Evolutionary conservation across 2,113 vertebrate genomes (phyloP).

Genomic region (Hassar affinis): DNA sequence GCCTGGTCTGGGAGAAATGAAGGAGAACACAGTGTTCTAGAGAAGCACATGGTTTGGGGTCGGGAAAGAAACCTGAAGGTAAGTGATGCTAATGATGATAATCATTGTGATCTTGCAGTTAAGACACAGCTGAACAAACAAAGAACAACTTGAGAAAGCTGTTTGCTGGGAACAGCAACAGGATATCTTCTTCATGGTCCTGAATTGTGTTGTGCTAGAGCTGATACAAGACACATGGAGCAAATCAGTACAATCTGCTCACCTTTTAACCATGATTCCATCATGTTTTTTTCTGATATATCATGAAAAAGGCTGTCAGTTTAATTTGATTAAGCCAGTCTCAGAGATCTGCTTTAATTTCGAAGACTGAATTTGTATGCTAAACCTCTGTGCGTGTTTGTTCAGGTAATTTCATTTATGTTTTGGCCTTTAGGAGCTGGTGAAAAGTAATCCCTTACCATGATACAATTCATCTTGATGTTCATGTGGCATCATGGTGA

Average conservation of each 20-base stretch:
- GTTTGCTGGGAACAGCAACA: conserved; percentile 35
- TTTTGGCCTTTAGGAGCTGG: neutral
- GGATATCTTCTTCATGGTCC: conserved; percentile 48
- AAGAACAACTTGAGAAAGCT: conserved; percentile 32
- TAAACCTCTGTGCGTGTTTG: neutral
- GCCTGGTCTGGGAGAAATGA: conserved; percentile 26
- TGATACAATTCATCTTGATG: conserved; percentile 15
- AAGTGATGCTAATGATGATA: conserved; percentile 61
- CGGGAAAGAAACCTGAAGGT: conserved; percentile 49
- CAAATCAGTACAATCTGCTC: conserved; percentile 44
- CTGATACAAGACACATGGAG: conserved; percentile 57
- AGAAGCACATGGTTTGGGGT: conserved; percentile 48
- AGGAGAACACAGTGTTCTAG: conserved; percentile 33
- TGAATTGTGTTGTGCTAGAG: conserved; percentile 38
- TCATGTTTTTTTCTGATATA: conserved; percentile 29
- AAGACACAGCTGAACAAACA: conserved; percentile 60
- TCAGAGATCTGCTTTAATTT: conserved; percentile 14
- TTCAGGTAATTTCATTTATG: neutral
- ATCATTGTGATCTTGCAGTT: conserved; percentile 48
- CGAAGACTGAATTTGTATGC: conserved; percentile 6
- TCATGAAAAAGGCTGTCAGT: conserved; percentile 27
- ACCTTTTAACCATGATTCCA: conserved; percentile 46
- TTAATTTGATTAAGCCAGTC: conserved; percentile 32
- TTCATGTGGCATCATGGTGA: conserved; percentile 7
- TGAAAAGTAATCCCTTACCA: conserved; percentile 19